Percentiles rank a stretch among this genome's conserved stretches.
These are phyloP conservation scores for Drosophila erecta DNA, from an alignment of 1,140 invertebrate genomes.

Conservation along the genomic window DNA sequence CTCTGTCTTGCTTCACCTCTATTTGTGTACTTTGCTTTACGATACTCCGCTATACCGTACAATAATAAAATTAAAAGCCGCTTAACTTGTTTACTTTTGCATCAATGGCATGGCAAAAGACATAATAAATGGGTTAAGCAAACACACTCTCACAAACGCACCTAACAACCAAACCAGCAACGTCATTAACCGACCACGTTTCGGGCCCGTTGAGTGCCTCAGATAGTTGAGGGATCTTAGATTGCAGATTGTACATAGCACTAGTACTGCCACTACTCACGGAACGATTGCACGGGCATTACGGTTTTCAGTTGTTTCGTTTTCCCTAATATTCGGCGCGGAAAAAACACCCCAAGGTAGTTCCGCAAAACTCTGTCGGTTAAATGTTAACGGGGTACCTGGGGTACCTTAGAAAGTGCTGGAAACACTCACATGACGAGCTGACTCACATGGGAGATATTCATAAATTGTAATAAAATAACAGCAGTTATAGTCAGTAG, in stretches of 20 bases:
- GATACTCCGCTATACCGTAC: constrained; percentile 22
- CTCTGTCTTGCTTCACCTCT: constrained; percentile 30
- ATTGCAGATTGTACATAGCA: constrained; percentile 16
- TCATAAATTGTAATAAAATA: constrained; percentile 26
- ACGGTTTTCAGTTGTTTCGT: constrained; percentile 43
- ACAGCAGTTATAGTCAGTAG: constrained; percentile 6
- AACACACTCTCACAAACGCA: constrained; percentile 26
- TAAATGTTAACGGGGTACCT: constrained; percentile 35
- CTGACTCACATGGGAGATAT: constrained; percentile 19
- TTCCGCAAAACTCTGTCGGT: constrained; percentile 39
- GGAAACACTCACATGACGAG: constrained; percentile 16
- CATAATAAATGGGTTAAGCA: constrained; percentile 59
- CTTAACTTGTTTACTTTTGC: constrained; percentile 62
- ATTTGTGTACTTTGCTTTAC: constrained; percentile 42
- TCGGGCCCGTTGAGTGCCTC: constrained; percentile 28
- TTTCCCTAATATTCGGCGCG: constrained; percentile 32
- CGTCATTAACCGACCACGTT: constrained; percentile 45
- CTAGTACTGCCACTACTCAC: not conserved
- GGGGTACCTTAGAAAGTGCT: constrained; percentile 42
- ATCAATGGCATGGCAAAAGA: constrained; percentile 60
- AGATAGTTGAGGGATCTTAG: constrained; percentile 39
- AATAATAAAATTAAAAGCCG: constrained; percentile 59
- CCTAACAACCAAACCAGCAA: constrained; percentile 21
- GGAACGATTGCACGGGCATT: constrained; percentile 36
- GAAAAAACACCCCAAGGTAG: constrained; percentile 38